These are phyloP conservation scores for Conopomorpha cramerella DNA, from an alignment of 1,140 invertebrate genomes.

Conservation along the genomic window DNA sequence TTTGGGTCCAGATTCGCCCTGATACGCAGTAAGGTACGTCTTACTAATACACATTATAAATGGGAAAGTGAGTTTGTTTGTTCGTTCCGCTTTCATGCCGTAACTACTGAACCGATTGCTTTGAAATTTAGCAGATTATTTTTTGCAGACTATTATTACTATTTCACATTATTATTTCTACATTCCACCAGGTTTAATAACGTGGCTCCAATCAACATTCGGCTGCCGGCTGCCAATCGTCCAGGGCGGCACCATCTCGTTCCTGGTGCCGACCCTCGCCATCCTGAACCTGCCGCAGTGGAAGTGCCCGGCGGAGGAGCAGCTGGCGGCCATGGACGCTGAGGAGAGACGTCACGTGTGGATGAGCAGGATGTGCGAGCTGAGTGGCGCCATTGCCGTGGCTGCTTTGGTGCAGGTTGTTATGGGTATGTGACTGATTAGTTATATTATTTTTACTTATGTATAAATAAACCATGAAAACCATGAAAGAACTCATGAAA, in stretches of 20 bases:
- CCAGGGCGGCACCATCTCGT: constrained; percentile 84
- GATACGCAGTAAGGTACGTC: neutral
- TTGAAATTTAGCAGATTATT: neutral
- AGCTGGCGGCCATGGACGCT: constrained; percentile 61
- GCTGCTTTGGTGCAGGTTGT: constrained; percentile 79
- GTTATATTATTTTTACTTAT: too few species aligned
- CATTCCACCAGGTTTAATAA: constrained; percentile 68
- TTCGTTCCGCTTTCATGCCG: neutral
- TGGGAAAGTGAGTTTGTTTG: neutral
- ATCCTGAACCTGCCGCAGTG: constrained; percentile 78
- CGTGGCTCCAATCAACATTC: constrained; percentile 79
- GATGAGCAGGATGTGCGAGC: constrained; percentile 78
- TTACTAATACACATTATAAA: neutral
- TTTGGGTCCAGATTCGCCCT: neutral
- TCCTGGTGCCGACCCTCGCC: constrained; percentile 83
- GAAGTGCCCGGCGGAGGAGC: constrained; percentile 70
- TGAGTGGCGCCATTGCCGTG: constrained; percentile 85
- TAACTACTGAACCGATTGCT: neutral
- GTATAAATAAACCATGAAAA: too few species aligned
- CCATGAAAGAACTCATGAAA: too few species aligned
- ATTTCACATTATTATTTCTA: neutral
- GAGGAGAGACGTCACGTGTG: constrained; percentile 70
- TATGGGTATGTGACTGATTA: constrained; percentile 72
- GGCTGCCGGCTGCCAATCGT: constrained; percentile 70
- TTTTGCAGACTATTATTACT: neutral